Conservation (phyloP, 2,888 invertebrate species). For the Ormyrus thymus region DNA sequence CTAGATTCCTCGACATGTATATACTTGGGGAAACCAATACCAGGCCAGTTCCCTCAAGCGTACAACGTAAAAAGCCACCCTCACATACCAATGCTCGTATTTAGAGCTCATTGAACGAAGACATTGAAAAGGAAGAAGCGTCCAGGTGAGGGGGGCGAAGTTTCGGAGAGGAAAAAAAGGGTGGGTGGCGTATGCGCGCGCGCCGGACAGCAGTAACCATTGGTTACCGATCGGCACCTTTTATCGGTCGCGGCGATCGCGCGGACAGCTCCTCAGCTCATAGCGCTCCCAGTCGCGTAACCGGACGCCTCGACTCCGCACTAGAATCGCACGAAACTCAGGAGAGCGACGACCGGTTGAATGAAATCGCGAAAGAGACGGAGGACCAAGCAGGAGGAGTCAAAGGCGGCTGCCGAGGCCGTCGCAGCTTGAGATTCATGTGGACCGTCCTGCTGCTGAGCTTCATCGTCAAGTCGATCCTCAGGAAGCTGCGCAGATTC, state of each 20-base stretch:
- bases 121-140: too few relatives aligned
- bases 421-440: constrained; percentile 56
- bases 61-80: too few relatives aligned
- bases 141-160: too few relatives aligned
- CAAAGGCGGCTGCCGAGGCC: constrained; percentile 1
- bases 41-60: too few relatives aligned
- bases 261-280: background rate
- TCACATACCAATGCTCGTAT: too few relatives aligned
- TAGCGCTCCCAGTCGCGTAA: constrained; percentile 8
- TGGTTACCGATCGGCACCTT: constrained; percentile 30
- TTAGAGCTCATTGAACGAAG: too few relatives aligned
- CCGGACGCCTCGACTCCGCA: background rate
- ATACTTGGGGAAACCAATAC: too few relatives aligned
- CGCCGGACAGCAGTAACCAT: constrained; percentile 19
- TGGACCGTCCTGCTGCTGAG: constrained; percentile 64
- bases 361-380: constrained; percentile 25
- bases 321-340: too few relatives aligned
- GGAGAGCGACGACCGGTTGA: background rate
- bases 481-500: constrained; percentile 54
- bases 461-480: constrained; percentile 61
- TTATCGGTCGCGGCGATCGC: constrained; percentile 34
- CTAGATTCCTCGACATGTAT: too few relatives aligned
- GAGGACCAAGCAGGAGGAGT: background rate
- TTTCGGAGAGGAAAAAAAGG: too few relatives aligned
- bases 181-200: background rate